These are phyloP conservation scores for Macrostomum lignano DNA, from an alignment of 1,140 invertebrate species.

Conservation along the genomic window DNA sequence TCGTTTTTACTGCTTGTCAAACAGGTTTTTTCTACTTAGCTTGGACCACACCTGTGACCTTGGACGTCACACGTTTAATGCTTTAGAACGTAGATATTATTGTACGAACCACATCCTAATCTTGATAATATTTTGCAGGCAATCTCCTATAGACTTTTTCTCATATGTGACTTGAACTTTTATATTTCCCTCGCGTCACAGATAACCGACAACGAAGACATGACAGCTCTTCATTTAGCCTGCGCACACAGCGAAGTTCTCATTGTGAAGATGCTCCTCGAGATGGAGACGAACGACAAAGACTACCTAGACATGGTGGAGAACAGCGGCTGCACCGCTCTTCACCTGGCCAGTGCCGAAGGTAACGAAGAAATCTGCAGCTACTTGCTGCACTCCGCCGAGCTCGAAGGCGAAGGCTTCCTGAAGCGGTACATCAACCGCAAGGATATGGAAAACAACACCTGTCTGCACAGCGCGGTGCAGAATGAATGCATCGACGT, in stretches of 20 bases:
- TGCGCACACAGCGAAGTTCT: conserved; percentile 44
- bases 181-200: too few relatives aligned
- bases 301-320: too few relatives aligned
- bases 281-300: conserved; percentile 41
- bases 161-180: too few relatives aligned
- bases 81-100: too few relatives aligned
- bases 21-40: too few relatives aligned
- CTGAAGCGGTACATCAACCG: too few relatives aligned
- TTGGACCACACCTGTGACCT: too few relatives aligned
- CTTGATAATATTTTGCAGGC: too few relatives aligned
- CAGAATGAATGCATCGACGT: conserved; percentile 27
- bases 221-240: conserved; percentile 46
- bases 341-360: background rate
- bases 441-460: conserved; percentile 21
- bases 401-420: background rate
- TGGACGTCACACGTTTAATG: too few relatives aligned
- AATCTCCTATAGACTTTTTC: too few relatives aligned
- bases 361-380: background rate
- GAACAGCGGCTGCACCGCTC: background rate
- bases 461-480: conserved; percentile 25
- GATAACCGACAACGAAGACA: conserved; percentile 27
- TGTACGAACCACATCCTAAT: too few relatives aligned
- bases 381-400: background rate
- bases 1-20: too few relatives aligned
- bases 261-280: conserved; percentile 40